Evolutionary conservation across 2,113 vertebrate species (phyloP), one percentile per base, ranked within the genome.

Genomic region (Empidonax traillii): DNA sequence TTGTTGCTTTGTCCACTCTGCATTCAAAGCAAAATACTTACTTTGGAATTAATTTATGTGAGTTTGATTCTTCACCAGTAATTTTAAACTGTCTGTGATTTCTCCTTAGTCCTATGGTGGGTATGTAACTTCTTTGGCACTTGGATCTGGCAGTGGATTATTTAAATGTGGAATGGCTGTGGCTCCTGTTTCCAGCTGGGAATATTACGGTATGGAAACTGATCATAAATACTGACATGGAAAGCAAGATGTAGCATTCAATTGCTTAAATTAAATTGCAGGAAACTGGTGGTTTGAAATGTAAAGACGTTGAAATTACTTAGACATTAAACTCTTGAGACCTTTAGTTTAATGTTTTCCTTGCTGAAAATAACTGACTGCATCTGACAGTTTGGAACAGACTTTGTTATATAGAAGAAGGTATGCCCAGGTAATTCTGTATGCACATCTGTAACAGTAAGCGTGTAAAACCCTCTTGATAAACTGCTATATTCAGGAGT

Each of bases 161-260:
- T 99, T 99, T 97, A 99, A 99, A 97, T 99, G 99, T 85, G 99
- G 99, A 78, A 99, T 99, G 61, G 99, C 99, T 55, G 99, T 99
- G 52, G 99, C 99, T 95, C 99, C 99, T 24, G 99, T 99, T 80
- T 99, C 99, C 93, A 99, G 99, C 95, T 99, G 99, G 99, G 98
- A 99, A 94, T 99, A 99, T 98, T 99, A 99, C 30, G 99, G 99
- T 99, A 98, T 95, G 99, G 90, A 96, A 97, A 79, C 46, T 96
- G 94, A 73, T 96, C 56, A 94, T 94, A 93, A 97, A 97, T 72
- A 49, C 87, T 96, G 82, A 74, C 83, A 66, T 94, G 77, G 94
- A 98, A 92, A 96, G 93, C 66, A 91, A 78, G 55, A 89, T 89
- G 89, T 90, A 94, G 89, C 68, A 89, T 89, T 87, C 96, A 96